A percentile compares a stretch with the other conserved stretches of the same genome.
Evolutionary conservation across 2,113 vertebrate genomes (phyloP).

Genomic region (Recurvirostra avosetta): DNA sequence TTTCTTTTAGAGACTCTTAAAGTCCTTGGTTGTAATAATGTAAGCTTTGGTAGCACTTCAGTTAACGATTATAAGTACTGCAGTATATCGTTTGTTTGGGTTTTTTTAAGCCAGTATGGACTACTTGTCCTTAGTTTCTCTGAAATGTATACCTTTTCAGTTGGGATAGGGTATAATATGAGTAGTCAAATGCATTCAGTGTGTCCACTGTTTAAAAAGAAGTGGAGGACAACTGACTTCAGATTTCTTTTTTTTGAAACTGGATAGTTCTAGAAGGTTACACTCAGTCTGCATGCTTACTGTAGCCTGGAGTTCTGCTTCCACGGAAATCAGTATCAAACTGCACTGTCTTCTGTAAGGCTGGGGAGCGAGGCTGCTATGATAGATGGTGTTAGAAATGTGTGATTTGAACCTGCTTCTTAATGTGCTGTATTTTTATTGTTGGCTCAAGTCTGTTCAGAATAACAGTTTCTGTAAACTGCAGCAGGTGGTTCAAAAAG

Average conservation of each 20-base stretch:
- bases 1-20: neutral
- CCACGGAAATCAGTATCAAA: neutral
- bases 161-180: neutral
- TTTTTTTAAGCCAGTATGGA: neutral
- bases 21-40: neutral
- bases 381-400: neutral
- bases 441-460: neutral
- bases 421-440: neutral
- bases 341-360: neutral
- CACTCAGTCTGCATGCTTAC: neutral
- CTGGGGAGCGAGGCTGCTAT: neutral
- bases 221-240: neutral
- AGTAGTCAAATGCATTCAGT: neutral
- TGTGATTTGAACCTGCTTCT: neutral
- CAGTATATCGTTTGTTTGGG: accelerated
- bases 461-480: neutral
- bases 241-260: neutral
- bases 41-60: neutral
- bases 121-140: neutral
- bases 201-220: neutral
- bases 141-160: neutral
- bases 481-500: neutral
- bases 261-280: neutral
- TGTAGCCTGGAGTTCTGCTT: neutral
- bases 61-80: neutral